Base-by-base conservation (phyloP, 2,797 vertebrate genomes). In the Zalophus californianus region DNA sequence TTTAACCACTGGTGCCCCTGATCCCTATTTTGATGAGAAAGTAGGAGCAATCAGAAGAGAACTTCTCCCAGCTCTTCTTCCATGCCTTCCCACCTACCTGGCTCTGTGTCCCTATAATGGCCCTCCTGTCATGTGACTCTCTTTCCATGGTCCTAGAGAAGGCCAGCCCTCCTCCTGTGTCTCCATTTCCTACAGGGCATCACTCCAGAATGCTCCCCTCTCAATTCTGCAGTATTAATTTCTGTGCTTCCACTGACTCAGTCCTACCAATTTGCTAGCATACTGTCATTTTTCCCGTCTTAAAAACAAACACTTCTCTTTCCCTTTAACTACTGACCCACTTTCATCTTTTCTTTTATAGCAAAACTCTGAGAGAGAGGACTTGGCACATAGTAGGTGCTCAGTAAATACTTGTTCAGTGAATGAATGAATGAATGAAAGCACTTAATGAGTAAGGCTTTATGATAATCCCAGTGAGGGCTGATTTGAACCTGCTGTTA, bases 371-470 rank as follows among this genome's bases (percentile, higher is more conserved):
- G 29, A 87, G 75, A 86, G 83, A 80, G 35, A 82, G 38, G 64
- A 35, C 52, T 41, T 87, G 64, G 41, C 2, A 1, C 16, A 29
- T 52, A 60, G 20, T 41, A 86, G n/a, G 44, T 86, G 25, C 29
- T 68, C 60, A 85, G 70, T 50, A 44, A 66, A 75, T 27, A 68
- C 10, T n/a, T 70, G 64, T 62, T 77, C 38, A 58, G 73, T 75
- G 72, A 84, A 10, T 60, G 85, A 97, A 64, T 38, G 41, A 64
- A 92, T 87, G 29, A 60, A 52, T 87, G 84, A 82, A 89, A 56
- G 35, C 12, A 68, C 15, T 27, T 77, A 58, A 82, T 13, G 29
- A 89, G 20, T 23, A 83, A 52, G 58, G 2, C 38, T 78, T 92
- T 62, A 29, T 48, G 50, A 62, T 86, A 62, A 72, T 41, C 5